These are phyloP conservation scores for Autographa pulchrina DNA, from an alignment of 2,888 invertebrate species.

Conservation along the genomic window DNA sequence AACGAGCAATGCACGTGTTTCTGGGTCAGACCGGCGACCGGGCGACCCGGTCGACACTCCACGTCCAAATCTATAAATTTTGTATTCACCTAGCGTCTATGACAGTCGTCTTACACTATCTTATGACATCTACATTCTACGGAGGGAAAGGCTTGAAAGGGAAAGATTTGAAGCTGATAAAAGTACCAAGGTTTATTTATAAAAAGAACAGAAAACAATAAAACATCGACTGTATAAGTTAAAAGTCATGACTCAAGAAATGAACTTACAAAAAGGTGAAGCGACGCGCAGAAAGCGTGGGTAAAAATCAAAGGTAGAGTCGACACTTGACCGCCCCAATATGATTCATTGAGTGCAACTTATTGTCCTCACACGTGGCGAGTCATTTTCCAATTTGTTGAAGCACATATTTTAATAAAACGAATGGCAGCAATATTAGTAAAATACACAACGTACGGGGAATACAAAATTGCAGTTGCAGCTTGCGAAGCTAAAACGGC, in stretches of 20 bases:
- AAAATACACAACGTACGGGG: conserved; percentile 13
- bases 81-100: conserved; percentile 44
- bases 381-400: conserved; percentile 41
- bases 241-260: conserved; percentile 19
- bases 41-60: conserved; percentile 57
- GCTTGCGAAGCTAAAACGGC: conserved; percentile 14
- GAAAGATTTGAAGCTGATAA: not conserved
- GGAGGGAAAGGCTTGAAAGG: conserved; percentile 1
- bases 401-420: conserved; percentile 37
- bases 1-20: conserved; percentile 59
- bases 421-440: conserved; percentile 18
- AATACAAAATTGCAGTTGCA: conserved; percentile 7
- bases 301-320: conserved; percentile 62
- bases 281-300: conserved; percentile 73
- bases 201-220: not conserved
- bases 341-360: conserved; percentile 68
- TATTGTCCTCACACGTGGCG: conserved; percentile 48
- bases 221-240: not conserved
- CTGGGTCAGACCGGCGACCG: conserved; percentile 68
- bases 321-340: conserved; percentile 47
- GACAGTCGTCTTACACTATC: conserved; percentile 30
- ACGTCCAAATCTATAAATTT: conserved; percentile 61
- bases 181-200: too few species aligned
- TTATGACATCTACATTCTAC: conserved; percentile 24
- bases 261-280: conserved; percentile 37